Base-by-base conservation (phyloP, 1,140 invertebrate genomes). In the Cherax quadricarinatus region DNA sequence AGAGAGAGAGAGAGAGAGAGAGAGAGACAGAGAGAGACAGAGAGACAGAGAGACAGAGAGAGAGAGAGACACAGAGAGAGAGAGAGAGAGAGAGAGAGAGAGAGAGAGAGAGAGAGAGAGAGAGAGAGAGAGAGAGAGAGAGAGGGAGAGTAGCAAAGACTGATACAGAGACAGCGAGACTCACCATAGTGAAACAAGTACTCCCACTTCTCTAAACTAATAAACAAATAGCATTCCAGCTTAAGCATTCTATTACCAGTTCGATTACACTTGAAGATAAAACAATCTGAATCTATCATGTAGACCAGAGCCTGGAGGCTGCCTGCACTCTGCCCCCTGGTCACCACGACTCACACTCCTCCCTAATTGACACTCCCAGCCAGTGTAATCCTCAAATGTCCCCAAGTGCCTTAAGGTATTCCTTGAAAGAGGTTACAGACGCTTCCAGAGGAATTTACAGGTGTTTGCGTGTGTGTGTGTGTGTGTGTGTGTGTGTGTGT, bases 371-470 rank as follows among this genome's bases (percentile, higher is more conserved):
- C 14, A 30, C 41, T n/a, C 75, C 10, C 48, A 3, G 10, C 73
- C 51, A 88, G 30, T 88, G 41, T 88, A 88, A 88, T 88, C 86
- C 80, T 79, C 73, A 79, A 88, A 73, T 88, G 86, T 88, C 86
- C n/a, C 73, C 9, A 41, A 5, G 18, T 12, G 66, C 86, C 73
- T 53, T 7, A 6, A 75, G 86, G 48, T 78, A 49, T 24, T 75
- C 41, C 51, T 9, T 49, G n/a, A 16, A 88, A 84, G 24, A 62
- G 53, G 62, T 62, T 53, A 62, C 53, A 84, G 82, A 12, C 57
- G 53, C 53, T 30, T 57, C 18, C 53, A 24, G 53, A 62, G 53
- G 82, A 30, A 84, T 62, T 84, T 84, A 21, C 82, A 53, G 57
- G 16, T 57, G 53, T 57, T 9, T 88, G 73, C 62, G 51, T 60